A percentile compares a stretch with the other conserved stretches of the same genome.
phyloP scores from a whole-genome alignment of 2,113 vertebrate genomes.

The Malurus melanocephalus region DNA sequence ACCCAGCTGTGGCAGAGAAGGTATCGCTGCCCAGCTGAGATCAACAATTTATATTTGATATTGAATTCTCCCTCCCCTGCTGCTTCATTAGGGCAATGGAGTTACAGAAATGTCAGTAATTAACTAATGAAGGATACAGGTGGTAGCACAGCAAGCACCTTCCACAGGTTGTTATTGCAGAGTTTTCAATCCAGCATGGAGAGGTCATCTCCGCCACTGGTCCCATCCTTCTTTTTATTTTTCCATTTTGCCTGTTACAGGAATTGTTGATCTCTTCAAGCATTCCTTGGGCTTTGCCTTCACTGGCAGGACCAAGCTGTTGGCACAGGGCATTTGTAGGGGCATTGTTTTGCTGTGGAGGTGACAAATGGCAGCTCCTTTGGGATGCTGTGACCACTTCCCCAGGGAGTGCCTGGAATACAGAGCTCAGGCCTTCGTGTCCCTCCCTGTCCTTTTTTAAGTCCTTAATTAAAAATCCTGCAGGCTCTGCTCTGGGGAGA shows the following conservation, averaged over 20 bases:
- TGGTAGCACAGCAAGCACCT: background rate
- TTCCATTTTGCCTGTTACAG: background rate
- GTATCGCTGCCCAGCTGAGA: background rate
- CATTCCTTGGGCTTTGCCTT: background rate
- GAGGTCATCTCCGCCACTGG: background rate
- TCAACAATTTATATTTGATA: background rate
- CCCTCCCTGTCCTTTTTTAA: background rate
- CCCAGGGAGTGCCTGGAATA: fast-evolving
- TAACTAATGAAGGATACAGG: background rate
- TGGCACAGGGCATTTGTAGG: background rate
- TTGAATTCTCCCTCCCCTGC: background rate
- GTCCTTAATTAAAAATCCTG: background rate
- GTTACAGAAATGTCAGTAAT: background rate
- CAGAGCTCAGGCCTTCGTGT: background rate
- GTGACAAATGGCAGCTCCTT: background rate
- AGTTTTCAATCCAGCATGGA: background rate
- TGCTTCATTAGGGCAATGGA: background rate
- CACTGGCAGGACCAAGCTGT: background rate
- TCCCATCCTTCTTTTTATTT: background rate
- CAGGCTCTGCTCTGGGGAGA: background rate
- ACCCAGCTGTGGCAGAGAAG: background rate
- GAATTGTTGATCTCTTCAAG: background rate
- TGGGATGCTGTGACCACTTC: background rate
- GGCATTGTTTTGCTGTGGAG: background rate
- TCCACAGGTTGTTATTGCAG: background rate